Evolutionary conservation across 2,888 invertebrate species (phyloP).

Genomic region (Polietes domitor): DNA sequence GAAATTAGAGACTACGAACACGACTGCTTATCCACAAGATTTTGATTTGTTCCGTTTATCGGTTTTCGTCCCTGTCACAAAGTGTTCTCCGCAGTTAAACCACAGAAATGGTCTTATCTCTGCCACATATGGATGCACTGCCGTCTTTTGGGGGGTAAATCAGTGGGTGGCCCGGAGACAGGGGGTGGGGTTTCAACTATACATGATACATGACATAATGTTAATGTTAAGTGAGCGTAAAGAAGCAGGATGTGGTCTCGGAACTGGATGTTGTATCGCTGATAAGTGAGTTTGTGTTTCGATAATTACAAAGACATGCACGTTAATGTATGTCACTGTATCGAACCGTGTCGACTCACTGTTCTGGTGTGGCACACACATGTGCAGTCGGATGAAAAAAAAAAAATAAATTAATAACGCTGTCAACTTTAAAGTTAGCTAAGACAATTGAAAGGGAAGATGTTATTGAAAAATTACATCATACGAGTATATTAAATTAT

Average conservation of each 20-base stretch:
- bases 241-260: background rate
- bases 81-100: background rate
- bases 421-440: too few species aligned
- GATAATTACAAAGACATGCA: slow-evolving; percentile 2
- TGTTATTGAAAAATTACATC: too few species aligned
- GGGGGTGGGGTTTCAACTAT: slow-evolving; percentile 10
- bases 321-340: background rate
- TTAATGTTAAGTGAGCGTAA: background rate
- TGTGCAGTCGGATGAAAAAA: background rate
- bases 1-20: background rate
- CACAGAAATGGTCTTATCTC: background rate
- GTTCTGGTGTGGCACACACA: background rate
- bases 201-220: slow-evolving; percentile 9
- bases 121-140: background rate
- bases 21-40: background rate
- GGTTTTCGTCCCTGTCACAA: background rate
- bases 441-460: too few species aligned
- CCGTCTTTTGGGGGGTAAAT: background rate
- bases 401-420: background rate
- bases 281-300: background rate
- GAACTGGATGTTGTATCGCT: background rate
- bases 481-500: too few species aligned
- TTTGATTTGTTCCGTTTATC: background rate
- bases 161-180: background rate
- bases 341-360: background rate